Base-by-base conservation (phyloP, 2,888 invertebrate genomes). In the Thecocarcelia acutangulata region DNA sequence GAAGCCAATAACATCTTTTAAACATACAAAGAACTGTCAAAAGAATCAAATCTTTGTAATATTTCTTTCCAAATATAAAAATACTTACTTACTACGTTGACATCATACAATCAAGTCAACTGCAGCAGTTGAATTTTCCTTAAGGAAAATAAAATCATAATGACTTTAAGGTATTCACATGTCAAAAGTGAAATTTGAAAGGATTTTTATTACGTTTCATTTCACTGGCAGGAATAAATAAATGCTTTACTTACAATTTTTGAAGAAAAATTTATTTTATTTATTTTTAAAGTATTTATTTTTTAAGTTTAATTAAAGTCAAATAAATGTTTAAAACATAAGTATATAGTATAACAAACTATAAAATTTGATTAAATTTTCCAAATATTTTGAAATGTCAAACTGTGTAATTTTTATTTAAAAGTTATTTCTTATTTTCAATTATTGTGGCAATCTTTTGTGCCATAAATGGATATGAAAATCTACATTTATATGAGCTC, bases 171-270 rank as follows among this genome's bases (percentile, higher is more conserved):
- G 50, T 63, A 54, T 77, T 63, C 42, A 68, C 13, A 75, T 77
- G 50, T 56, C 33, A 70, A 70, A 72, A 40, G 17, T 9, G 17
- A 56, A 13, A 54, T 77, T 46, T 48, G 13, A 40, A 56, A 58
- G 56, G 76, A 56, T 42, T 68, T 76, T 76, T 61, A 76, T 76
- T 72, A 54, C 72, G 46, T 80, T 69, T 54, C 70, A 44, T 74
- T 63, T 56, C 69, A 59, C 64, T 64, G 46, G 8, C 64, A 56
- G 13, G 8, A 46, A 0, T 15, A 59, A 40, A 37, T 21, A 54
- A 11, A 21, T 52, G 6, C 28, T 44, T n/a, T n/a, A n/a, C n/a
- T n/a, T n/a, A n/a, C n/a, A 17, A 37, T 50, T 64, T 33, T 19
- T 33, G 5, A 6, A 15, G 8, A 28, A 28, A 28, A 28, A 28